These are phyloP conservation scores for Hylyphantes graminicola DNA, from an alignment of 1,140 invertebrate genomes.

Conservation along the genomic window DNA sequence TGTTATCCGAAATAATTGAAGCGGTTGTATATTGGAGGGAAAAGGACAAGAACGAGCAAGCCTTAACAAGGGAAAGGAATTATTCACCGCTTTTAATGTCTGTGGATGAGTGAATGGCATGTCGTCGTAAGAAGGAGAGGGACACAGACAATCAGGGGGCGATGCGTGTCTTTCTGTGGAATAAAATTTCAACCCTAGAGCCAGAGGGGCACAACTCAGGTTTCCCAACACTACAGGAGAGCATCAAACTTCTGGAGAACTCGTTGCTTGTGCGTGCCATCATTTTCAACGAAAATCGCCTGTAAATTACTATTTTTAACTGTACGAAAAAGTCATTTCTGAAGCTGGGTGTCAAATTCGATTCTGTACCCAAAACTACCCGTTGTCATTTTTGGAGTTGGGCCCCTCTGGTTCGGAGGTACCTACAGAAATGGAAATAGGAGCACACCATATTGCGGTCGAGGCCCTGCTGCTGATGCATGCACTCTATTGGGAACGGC, in stretches of 20 bases:
- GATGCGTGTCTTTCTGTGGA: too few species aligned
- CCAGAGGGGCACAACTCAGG: constrained; percentile 49
- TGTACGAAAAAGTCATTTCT: too few species aligned
- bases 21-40: constrained; percentile 14
- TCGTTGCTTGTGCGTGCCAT: too few species aligned
- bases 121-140: constrained; percentile 35
- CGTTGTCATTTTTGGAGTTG: too few species aligned
- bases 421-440: too few species aligned
- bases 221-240: not conserved
- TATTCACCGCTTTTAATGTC: constrained; percentile 58
- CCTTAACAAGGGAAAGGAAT: constrained; percentile 45
- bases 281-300: too few species aligned
- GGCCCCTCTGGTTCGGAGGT: too few species aligned
- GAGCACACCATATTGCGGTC: constrained; percentile 41
- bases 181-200: constrained; percentile 7
- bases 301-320: too few species aligned
- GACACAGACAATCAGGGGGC: constrained; percentile 48
- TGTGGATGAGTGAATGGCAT: constrained; percentile 48
- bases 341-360: too few species aligned
- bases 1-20: constrained; percentile 57
- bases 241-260: too few species aligned
- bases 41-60: constrained; percentile 13
- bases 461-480: constrained; percentile 51
- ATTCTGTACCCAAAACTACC: too few species aligned
- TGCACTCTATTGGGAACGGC: constrained; percentile 54